Percentiles rank a stretch among this genome's conserved stretches.
Conservation (phyloP, 2,113 vertebrate genomes). For the Mus spicilegus region DNA sequence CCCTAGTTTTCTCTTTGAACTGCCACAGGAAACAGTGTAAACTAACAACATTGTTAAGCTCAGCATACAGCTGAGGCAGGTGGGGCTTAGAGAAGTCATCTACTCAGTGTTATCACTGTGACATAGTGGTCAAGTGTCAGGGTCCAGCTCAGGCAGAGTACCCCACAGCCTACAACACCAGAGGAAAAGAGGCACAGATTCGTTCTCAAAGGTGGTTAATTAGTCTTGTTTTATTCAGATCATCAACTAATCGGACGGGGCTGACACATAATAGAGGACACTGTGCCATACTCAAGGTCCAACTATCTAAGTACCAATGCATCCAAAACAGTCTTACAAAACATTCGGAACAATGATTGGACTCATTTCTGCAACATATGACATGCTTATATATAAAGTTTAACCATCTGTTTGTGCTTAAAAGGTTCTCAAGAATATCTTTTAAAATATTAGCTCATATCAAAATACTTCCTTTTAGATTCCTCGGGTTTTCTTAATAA, state of each 20-base stretch:
- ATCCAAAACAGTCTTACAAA: neutral
- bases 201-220: neutral
- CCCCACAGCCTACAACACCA: neutral
- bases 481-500: neutral
- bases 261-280: neutral
- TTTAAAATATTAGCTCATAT: slow-evolving; percentile 6
- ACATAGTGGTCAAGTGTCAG: neutral
- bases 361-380: neutral
- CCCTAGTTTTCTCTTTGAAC: neutral
- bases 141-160: neutral
- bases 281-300: neutral
- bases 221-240: neutral
- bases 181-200: neutral
- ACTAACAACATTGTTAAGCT: neutral
- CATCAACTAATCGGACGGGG: neutral
- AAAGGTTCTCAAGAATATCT: neutral
- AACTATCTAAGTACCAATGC: neutral
- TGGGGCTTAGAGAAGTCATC: neutral
- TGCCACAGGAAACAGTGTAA: neutral
- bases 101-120: neutral
- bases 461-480: slow-evolving; percentile 43
- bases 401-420: neutral
- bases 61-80: neutral
- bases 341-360: neutral
- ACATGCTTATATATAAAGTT: neutral